Evolutionary conservation across 2,888 invertebrate species (phyloP).

Genomic region (Autographa pulchrina): DNA sequence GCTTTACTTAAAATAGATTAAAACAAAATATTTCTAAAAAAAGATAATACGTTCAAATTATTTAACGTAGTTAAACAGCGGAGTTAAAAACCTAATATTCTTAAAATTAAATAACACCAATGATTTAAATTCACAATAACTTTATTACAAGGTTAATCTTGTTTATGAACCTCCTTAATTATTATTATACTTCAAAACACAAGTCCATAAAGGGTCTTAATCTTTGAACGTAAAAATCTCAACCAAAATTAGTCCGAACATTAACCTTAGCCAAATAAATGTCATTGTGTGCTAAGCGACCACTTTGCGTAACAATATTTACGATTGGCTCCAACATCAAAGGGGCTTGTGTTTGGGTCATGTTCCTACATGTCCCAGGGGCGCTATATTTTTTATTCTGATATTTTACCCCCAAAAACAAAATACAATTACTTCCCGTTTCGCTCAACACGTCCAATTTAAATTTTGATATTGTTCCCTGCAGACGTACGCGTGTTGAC

Average conservation of each 20-base stretch:
- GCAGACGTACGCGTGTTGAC: slow-evolving; percentile 15
- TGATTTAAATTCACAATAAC: too few relatives aligned
- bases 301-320: slow-evolving; percentile 16
- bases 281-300: slow-evolving; percentile 1
- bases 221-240: not conserved
- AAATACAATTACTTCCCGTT: slow-evolving; percentile 37
- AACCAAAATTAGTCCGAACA: not conserved
- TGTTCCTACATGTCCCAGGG: slow-evolving; percentile 24
- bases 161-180: too few relatives aligned
- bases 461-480: slow-evolving; percentile 56
- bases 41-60: too few relatives aligned
- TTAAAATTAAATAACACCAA: too few relatives aligned
- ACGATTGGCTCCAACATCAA: slow-evolving; percentile 27
- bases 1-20: too few relatives aligned
- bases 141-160: too few relatives aligned
- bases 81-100: too few relatives aligned
- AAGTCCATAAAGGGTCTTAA: not conserved
- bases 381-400: slow-evolving; percentile 39
- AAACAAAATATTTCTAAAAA: too few relatives aligned
- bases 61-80: too few relatives aligned
- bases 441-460: slow-evolving; percentile 44
- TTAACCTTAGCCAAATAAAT: not conserved
- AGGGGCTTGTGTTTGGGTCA: slow-evolving; percentile 19
- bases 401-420: slow-evolving; percentile 27
- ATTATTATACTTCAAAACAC: not conserved